Conservation (phyloP, 2,113 vertebrate species). For the Gallinago paraguaiae region DNA sequence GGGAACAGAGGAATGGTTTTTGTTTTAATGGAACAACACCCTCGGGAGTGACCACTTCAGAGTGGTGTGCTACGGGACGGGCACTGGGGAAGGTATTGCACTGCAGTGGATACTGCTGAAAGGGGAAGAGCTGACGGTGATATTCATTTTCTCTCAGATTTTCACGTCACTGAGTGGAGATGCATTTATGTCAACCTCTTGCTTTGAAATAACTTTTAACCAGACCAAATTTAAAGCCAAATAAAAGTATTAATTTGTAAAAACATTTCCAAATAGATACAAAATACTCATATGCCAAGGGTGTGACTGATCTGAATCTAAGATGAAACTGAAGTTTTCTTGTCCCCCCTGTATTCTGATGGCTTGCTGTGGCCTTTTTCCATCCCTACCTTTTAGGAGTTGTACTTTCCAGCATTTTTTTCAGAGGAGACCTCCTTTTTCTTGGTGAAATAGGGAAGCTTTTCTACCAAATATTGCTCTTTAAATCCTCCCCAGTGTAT, state of each 20-base stretch:
- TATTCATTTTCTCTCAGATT: background rate
- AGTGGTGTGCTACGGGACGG: rapidly evolving
- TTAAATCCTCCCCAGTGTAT: background rate
- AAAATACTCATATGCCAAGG: background rate
- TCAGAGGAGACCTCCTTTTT: background rate
- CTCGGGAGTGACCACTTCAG: background rate
- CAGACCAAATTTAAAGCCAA: background rate
- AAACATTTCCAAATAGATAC: background rate
- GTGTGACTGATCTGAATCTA: background rate
- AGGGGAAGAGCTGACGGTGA: background rate
- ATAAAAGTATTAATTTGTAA: background rate
- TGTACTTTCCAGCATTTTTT: background rate
- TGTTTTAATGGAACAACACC: background rate
- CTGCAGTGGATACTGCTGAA: background rate
- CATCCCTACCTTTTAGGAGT: background rate
- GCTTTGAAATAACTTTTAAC: background rate
- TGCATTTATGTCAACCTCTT: background rate
- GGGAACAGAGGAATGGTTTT: rapidly evolving
- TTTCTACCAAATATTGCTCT: background rate
- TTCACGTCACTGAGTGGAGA: background rate
- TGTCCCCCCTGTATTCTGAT: background rate
- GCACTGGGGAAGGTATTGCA: background rate
- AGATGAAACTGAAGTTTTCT: background rate
- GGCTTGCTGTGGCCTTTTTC: background rate
- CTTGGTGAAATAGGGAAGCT: background rate